A percentile compares a stretch with the other conserved stretches of the same genome.
Evolutionary conservation across 2,888 invertebrate species (phyloP).

Genomic region (Macaria liturata): DNA sequence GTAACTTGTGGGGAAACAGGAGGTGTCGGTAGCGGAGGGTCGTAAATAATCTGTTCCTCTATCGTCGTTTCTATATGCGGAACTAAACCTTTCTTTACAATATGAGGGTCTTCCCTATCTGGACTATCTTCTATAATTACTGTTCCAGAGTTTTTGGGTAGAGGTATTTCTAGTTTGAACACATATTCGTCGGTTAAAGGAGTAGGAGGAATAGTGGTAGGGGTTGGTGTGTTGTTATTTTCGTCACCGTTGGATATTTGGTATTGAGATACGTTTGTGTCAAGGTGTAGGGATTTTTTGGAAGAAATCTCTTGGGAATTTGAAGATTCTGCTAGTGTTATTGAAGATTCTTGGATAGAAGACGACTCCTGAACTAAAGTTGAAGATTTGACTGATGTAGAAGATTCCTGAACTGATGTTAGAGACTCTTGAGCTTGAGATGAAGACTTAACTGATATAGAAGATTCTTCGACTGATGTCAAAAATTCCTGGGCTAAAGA

Average conservation of each 20-base stretch:
- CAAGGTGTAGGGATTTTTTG: conserved; percentile 14
- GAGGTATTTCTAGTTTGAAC: conserved; percentile 59
- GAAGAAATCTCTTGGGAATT: not conserved
- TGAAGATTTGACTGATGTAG: conserved; percentile 2
- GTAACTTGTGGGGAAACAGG: conserved; percentile 42
- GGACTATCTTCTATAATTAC: conserved; percentile 42
- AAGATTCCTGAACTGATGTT: conserved; percentile 9
- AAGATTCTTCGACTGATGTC: not conserved
- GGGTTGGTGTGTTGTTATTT: conserved; percentile 54
- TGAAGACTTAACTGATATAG: not conserved
- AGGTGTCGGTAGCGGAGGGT: conserved; percentile 64
- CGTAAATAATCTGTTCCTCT: conserved; percentile 57
- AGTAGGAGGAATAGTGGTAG: conserved; percentile 61
- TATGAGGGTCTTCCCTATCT: conserved; percentile 60
- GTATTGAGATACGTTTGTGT: conserved; percentile 34
- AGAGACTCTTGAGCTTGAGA: not conserved
- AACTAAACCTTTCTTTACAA: conserved; percentile 65
- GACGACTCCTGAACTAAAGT: not conserved
- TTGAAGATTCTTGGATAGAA: not conserved
- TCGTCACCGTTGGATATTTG: conserved; percentile 39
- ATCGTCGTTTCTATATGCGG: conserved; percentile 65
- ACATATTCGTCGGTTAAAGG: conserved; percentile 74
- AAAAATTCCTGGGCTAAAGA: conserved; percentile 1
- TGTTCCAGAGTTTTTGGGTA: conserved; percentile 58
- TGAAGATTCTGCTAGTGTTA: not conserved